A percentile compares a stretch with the other conserved stretches of the same genome.
Evolutionary conservation across 2,888 invertebrate genomes (phyloP).

Genomic region (Malacosoma neustria): DNA sequence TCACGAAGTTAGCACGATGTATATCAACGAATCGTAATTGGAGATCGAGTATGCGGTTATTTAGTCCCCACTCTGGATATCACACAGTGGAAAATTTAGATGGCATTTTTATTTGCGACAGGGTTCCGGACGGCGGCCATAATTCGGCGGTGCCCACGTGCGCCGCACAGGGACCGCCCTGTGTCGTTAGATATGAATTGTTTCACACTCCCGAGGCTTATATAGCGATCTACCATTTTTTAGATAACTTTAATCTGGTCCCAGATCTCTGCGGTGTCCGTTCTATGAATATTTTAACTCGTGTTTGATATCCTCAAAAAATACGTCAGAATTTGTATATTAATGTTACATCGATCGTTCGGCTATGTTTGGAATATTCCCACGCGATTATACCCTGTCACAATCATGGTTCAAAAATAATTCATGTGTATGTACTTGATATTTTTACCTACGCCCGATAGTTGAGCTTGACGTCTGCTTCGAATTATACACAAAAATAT

Average conservation of each 20-base stretch:
- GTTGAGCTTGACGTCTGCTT: too few relatives aligned
- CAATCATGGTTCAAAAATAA: too few relatives aligned
- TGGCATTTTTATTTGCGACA: constrained; percentile 38
- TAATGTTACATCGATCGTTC: constrained; percentile 53
- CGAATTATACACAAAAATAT: too few relatives aligned
- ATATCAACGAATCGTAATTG: constrained; percentile 31
- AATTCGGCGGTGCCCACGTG: constrained; percentile 21
- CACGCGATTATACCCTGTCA: too few relatives aligned
- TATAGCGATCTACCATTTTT: constrained; percentile 37
- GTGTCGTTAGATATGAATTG: constrained; percentile 32
- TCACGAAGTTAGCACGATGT: constrained; percentile 23
- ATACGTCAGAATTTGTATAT: constrained; percentile 54
- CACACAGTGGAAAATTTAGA: constrained; percentile 31
- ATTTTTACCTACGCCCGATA: too few relatives aligned
- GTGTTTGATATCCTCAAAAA: constrained; percentile 47
- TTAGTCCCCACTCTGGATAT: constrained; percentile 23
- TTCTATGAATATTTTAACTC: constrained; percentile 64
- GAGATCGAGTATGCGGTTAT: constrained; percentile 31
- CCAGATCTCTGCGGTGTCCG: constrained; percentile 41
- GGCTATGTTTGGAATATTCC: too few relatives aligned
- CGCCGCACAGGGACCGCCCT: constrained; percentile 9
- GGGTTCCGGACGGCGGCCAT: constrained; percentile 13
- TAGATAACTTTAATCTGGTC: constrained; percentile 48
- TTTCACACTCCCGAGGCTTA: constrained; percentile 29
- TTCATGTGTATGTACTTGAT: too few relatives aligned